A percentile compares a stretch with the other conserved stretches of the same genome.
These are phyloP conservation scores for Drosophila fungiperda DNA, from an alignment of 2,888 invertebrate genomes.

Conservation along the genomic window DNA sequence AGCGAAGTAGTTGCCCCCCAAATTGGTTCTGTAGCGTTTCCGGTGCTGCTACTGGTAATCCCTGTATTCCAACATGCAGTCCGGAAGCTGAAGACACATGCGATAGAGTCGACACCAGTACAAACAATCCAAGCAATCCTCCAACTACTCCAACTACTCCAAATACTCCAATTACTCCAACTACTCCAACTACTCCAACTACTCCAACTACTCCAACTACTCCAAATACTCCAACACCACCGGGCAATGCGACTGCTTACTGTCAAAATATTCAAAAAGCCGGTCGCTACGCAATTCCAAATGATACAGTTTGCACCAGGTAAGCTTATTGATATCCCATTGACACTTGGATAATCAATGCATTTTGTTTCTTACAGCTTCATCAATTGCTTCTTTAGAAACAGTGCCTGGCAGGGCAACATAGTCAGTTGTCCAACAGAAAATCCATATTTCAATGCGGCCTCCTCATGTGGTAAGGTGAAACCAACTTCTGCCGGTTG, in stretches of 20 bases:
- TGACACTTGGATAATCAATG: neutral
- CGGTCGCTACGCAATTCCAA: slow-evolving; percentile 65
- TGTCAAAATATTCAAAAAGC: slow-evolving; percentile 29
- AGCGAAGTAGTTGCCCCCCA: slow-evolving; percentile 42
- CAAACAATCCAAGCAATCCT: neutral
- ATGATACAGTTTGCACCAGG: slow-evolving; percentile 70
- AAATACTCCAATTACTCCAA: slow-evolving; percentile 1
- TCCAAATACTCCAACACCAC: slow-evolving; percentile 9
- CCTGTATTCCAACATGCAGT: slow-evolving; percentile 61
- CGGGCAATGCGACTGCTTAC: slow-evolving; percentile 15
- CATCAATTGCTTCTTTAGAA: slow-evolving; percentile 52
- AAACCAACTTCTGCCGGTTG: slow-evolving; percentile 59
- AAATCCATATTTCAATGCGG: slow-evolving; percentile 49
- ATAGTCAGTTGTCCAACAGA: slow-evolving; percentile 33
- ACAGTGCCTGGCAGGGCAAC: slow-evolving; percentile 31
- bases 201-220: neutral
- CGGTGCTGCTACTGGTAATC: slow-evolving; percentile 4
- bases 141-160: neutral
- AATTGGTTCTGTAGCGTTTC: slow-evolving; percentile 55
- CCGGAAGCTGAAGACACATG: slow-evolving; percentile 42
- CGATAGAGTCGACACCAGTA: slow-evolving; percentile 47
- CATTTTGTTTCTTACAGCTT: slow-evolving; percentile 51
- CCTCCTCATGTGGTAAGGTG: slow-evolving; percentile 20
- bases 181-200: slow-evolving; percentile 9
- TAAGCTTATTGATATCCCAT: slow-evolving; percentile 23